These are phyloP conservation scores for Lagodon rhomboides DNA, from an alignment of 2,797 vertebrate species.

Conservation along the genomic window DNA sequence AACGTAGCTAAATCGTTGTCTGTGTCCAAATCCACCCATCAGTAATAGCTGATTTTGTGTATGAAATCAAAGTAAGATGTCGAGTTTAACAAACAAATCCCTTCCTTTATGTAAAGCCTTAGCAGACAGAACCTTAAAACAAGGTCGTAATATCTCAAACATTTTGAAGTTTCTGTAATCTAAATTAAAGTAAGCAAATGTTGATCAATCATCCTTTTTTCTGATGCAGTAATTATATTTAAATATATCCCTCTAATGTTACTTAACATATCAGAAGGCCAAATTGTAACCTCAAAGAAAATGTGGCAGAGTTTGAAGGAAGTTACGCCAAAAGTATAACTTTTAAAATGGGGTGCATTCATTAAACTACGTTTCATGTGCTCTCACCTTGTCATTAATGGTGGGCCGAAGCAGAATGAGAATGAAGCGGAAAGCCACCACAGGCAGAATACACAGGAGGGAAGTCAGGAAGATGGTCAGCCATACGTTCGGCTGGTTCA, in stretches of 20 bases:
- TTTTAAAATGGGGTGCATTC: neutral
- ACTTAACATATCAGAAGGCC: neutral
- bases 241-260: neutral
- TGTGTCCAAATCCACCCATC: neutral
- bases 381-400: constrained; percentile 89
- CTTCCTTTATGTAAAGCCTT: too few species aligned
- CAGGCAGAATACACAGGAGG: constrained; percentile 89
- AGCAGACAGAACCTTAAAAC: too few species aligned
- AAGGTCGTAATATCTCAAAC: too few species aligned
- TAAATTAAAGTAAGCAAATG: neutral
- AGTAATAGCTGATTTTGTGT: neutral
- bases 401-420: constrained; percentile 86
- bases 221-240: neutral
- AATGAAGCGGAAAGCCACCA: constrained; percentile 88
- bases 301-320: neutral
- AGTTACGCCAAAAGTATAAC: neutral
- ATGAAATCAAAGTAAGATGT: neutral
- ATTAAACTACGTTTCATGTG: neutral
- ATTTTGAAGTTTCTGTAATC: neutral
- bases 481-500: constrained; percentile 92
- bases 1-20: neutral
- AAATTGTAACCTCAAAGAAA: neutral
- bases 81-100: too few species aligned
- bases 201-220: neutral
- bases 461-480: constrained; percentile 90